These are phyloP conservation scores for Synaphobranchus kaupii DNA, from an alignment of 2,797 vertebrate genomes.

Conservation along the genomic window DNA sequence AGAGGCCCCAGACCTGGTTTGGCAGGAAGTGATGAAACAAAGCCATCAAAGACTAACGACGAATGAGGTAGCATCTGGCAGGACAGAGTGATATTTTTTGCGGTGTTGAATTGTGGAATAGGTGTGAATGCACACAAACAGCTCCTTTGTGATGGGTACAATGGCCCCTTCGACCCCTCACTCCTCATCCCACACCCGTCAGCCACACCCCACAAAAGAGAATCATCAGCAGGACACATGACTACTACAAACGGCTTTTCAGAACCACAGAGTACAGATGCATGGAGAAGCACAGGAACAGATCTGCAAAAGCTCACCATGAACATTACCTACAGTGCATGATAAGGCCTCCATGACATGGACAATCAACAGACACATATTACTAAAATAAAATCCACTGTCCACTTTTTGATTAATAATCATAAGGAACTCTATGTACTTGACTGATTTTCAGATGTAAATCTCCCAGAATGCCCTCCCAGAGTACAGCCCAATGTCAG, in stretches of 20 bases:
- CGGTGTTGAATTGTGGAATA: conserved; percentile 25
- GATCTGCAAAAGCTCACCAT: conserved; percentile 9
- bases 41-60: conserved; percentile 15
- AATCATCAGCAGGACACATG: conserved; percentile 21
- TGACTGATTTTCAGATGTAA: conserved; percentile 4
- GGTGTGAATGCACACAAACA: conserved; percentile 33
- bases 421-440: not conserved
- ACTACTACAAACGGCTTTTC: conserved; percentile 8
- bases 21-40: conserved; percentile 17
- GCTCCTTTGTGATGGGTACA: conserved; percentile 27
- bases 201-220: not conserved
- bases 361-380: not conserved
- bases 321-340: conserved; percentile 9
- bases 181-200: conserved; percentile 6
- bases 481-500: conserved; percentile 17
- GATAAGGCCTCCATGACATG: conserved; percentile 7
- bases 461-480: conserved; percentile 5
- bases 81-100: conserved; percentile 29
- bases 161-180: conserved; percentile 14
- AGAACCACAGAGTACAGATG: conserved; percentile 28
- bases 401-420: not conserved
- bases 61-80: conserved; percentile 24
- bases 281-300: conserved; percentile 30
- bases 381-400: not conserved
- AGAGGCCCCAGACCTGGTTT: conserved; percentile 8